Evolutionary conservation across 1,140 invertebrate species (phyloP).

Genomic region (Sitophilus oryzae): DNA sequence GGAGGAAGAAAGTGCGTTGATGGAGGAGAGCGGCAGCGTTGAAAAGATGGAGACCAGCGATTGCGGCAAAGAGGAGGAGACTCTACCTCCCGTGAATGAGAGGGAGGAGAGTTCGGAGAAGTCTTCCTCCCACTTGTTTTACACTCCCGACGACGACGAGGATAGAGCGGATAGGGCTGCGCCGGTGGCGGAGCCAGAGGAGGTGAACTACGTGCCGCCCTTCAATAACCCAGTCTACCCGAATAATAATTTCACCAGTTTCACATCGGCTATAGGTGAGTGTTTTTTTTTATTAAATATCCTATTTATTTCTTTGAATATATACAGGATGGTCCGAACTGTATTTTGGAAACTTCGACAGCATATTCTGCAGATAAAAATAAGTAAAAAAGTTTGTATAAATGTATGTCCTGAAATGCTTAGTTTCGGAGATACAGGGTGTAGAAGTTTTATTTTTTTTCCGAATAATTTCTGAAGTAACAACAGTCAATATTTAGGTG

Average conservation of each 20-base stretch:
- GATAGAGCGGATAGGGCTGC: conserved; percentile 12
- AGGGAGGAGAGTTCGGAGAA: conserved; percentile 18
- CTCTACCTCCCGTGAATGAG: background rate
- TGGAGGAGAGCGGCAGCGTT: background rate
- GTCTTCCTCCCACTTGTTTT: conserved; percentile 32
- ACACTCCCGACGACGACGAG: conserved; percentile 40
- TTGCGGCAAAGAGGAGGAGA: conserved; percentile 6
- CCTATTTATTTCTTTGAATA: background rate
- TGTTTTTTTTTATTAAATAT: background rate
- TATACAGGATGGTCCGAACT: no score
- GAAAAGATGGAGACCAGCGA: background rate
- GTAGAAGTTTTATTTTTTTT: no score
- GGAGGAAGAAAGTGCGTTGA: background rate
- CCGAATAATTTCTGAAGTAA: no score
- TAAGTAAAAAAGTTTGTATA: no score
- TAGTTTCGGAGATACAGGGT: no score
- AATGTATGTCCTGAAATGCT: no score
- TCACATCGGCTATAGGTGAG: conserved; percentile 42
- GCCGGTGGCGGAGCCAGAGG: conserved; percentile 19
- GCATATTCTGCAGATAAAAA: no score
- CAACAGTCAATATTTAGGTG: no score
- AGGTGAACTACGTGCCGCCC: conserved; percentile 40
- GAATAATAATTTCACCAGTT: conserved; percentile 38
- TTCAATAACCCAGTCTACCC: conserved; percentile 45
- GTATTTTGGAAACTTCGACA: no score